phyloP scores from a whole-genome alignment of 2,113 vertebrate species.

The Myiopsitta monachus region DNA sequence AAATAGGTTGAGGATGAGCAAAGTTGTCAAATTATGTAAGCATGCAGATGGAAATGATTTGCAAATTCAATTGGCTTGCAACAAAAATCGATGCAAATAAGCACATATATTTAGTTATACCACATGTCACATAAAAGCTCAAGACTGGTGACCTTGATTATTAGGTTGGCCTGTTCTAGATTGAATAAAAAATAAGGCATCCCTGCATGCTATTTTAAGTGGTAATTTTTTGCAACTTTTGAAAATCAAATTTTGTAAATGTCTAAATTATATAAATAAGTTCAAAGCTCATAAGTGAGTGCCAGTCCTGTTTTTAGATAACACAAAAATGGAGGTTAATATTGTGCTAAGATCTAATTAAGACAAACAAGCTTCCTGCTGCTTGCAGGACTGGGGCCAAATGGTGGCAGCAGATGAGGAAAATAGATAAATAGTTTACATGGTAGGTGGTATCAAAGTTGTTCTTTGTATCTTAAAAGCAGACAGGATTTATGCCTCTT shows the following conservation, averaged over 20 bases:
- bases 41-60: constrained; percentile 26
- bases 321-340: neutral
- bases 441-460: neutral
- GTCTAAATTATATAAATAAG: neutral
- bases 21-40: constrained; percentile 46
- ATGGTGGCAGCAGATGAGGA: neutral
- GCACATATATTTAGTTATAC: constrained; percentile 23
- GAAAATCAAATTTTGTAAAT: neutral
- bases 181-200: neutral
- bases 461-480: neutral
- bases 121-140: neutral
- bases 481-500: neutral
- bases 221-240: neutral
- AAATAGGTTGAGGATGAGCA: constrained; percentile 15
- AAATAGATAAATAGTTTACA: neutral
- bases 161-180: neutral
- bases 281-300: neutral
- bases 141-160: neutral
- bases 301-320: neutral
- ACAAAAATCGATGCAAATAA: constrained; percentile 20
- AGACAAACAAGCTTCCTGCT: neutral
- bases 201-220: neutral
- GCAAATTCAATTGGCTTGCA: constrained; percentile 24
- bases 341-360: neutral
- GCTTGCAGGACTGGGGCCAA: neutral